Percentiles rank a stretch among this genome's conserved stretches.
phyloP scores from a whole-genome alignment of 2,113 vertebrate species.

The Eleginops maclovinus region DNA sequence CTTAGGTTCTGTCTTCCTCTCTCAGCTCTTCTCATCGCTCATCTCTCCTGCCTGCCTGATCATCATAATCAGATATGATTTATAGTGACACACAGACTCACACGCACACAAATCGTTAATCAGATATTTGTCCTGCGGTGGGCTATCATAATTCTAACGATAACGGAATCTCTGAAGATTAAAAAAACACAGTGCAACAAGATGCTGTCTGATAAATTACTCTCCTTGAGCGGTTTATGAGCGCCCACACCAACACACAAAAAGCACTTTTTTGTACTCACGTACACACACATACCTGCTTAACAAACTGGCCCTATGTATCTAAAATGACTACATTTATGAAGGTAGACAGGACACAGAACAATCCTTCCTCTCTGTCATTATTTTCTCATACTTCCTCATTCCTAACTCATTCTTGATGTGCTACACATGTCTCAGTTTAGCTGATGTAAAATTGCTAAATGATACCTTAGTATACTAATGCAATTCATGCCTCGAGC shows the following conservation, averaged over 20 bases:
- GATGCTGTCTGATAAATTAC: slow-evolving; percentile 60
- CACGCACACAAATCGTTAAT: slow-evolving; percentile 57
- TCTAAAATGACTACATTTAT: slow-evolving; percentile 35
- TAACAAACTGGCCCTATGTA: slow-evolving; percentile 23
- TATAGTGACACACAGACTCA: slow-evolving; percentile 35
- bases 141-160: slow-evolving; percentile 59
- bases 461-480: slow-evolving; percentile 57
- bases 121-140: slow-evolving; percentile 65
- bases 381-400: slow-evolving; percentile 40
- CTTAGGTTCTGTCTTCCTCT: slow-evolving; percentile 17
- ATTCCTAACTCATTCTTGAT: slow-evolving; percentile 45
- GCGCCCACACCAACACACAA: background rate
- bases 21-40: slow-evolving; percentile 44
- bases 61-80: slow-evolving; percentile 74
- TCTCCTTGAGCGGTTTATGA: slow-evolving; percentile 17
- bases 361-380: slow-evolving; percentile 42
- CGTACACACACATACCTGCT: background rate
- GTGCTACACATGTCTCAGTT: slow-evolving; percentile 45
- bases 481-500: slow-evolving; percentile 60
- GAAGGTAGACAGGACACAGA: slow-evolving; percentile 25
- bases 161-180: slow-evolving; percentile 56
- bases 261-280: background rate
- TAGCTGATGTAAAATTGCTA: slow-evolving; percentile 60
- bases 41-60: slow-evolving; percentile 55
- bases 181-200: slow-evolving; percentile 45